phyloP scores from a whole-genome alignment of 2,113 vertebrate species.

The Oreocharis arfaki region DNA sequence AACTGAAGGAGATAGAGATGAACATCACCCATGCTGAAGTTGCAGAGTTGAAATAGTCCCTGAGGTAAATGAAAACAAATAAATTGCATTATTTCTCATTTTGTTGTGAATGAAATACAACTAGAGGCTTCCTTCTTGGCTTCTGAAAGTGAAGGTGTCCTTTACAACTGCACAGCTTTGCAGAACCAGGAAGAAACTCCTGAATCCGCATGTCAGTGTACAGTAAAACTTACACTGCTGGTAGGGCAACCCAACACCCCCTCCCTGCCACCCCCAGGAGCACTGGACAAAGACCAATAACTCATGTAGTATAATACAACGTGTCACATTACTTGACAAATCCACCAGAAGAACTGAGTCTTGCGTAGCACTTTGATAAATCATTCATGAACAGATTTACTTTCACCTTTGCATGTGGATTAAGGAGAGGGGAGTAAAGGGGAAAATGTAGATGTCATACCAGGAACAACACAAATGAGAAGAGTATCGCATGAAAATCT shows the following conservation, averaged over 20 bases:
- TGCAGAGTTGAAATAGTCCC: background rate
- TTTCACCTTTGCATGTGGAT: background rate
- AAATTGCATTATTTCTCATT: background rate
- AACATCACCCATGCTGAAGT: background rate
- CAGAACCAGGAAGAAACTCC: slow-evolving; percentile 26
- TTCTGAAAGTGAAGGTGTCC: background rate
- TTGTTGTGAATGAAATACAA: background rate
- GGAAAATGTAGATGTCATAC: background rate
- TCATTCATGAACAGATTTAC: background rate
- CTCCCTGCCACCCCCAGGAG: background rate
- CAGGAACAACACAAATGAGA: background rate
- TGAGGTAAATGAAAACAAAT: background rate
- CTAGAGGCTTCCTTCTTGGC: background rate
- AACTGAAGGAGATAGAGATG: background rate
- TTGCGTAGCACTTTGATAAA: background rate
- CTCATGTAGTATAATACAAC: background rate
- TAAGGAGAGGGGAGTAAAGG: background rate
- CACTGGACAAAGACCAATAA: background rate
- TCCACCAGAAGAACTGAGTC: background rate
- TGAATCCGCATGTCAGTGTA: background rate
- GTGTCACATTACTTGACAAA: background rate
- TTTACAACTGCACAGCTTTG: background rate
- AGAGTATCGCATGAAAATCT: background rate
- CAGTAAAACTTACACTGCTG: background rate
- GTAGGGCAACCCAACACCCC: background rate